Base-by-base conservation (phyloP, 2,113 vertebrate genomes). In the Oncorhynchus nerka region DNA sequence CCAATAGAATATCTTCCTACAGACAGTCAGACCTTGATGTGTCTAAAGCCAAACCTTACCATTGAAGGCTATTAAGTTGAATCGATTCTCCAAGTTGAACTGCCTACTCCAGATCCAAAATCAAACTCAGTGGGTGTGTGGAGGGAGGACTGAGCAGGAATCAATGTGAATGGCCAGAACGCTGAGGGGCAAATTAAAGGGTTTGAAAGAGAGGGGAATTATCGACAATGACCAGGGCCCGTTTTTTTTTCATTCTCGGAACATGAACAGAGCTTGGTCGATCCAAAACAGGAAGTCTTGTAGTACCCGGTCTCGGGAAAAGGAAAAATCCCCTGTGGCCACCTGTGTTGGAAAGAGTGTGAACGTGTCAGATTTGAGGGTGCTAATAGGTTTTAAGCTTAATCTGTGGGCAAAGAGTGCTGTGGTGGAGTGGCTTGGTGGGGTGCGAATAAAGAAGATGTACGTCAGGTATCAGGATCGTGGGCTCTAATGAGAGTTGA, bases 401-500 rank as follows among this genome's bases (percentile, higher is more conserved):
- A 88, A 90, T 87, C 82, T 82, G 75, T 59, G 39, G 77, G 86
- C 79, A 87, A 81, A 82, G 75, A 86, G 15, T 61, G 49, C 73
- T 73, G 48, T 76, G 75, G 49, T 77, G 75, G 55, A 34, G 19
- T 66, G 22, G 75, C 32, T 71, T 81, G 74, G 48, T 79, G 19
- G 79, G 74, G 68, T 73, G 85, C 82, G 76, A 75, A 82, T 84
- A 73, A 78, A 90, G 76, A 77, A 90, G 81, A 81, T 71, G 78
- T 79, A 76, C 85, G 87, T 83, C 71, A 87, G 79, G 75, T 80
- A 82, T 85, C 71, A 65, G 82, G 83, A 79, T 78, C 79, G 81
- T 75, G 73, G 81, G 61, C 66, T 49, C 81, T 89, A 91, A 90
- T 79, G 74, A 88, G 85, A 85, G 81, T 80, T 79, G 79, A 85